These are phyloP conservation scores for Columba livia DNA, from an alignment of 2,113 vertebrate genomes.

Conservation along the genomic window DNA sequence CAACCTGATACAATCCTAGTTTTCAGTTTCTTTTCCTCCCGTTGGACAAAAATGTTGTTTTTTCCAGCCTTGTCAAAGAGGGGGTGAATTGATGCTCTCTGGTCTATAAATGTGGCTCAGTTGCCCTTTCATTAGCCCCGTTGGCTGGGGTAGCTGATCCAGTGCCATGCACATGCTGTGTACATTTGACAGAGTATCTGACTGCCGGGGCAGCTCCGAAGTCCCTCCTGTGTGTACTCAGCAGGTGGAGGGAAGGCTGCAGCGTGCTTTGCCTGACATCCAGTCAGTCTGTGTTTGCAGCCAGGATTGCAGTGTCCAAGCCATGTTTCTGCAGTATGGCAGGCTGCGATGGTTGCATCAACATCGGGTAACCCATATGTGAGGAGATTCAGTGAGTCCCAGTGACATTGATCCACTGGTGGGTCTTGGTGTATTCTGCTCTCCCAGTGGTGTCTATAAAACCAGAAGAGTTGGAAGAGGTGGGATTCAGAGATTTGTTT, in stretches of 20 bases:
- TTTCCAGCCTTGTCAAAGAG: not conserved
- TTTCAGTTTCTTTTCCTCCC: not conserved
- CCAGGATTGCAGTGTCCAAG: not conserved
- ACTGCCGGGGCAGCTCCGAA: accelerated
- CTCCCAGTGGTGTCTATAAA: not conserved
- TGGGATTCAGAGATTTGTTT: not conserved
- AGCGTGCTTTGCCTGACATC: not conserved
- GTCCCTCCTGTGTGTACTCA: not conserved
- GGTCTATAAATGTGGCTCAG: not conserved
- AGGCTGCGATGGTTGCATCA: not conserved
- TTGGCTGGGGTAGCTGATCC: not conserved
- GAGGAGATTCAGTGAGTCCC: not conserved
- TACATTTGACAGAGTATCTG: not conserved
- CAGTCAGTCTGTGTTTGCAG: not conserved
- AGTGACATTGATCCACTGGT: not conserved
- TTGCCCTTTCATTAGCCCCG: not conserved
- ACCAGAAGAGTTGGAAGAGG: not conserved
- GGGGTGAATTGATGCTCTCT: not conserved
- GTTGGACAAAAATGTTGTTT: not conserved
- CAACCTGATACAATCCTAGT: not conserved
- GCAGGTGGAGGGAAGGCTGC: not conserved
- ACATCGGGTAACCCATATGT: accelerated
- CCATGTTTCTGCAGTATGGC: not conserved
- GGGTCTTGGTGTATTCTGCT: not conserved
- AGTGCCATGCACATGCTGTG: not conserved